Conservation (phyloP, 2,113 vertebrate genomes). For the Gambusia affinis region DNA sequence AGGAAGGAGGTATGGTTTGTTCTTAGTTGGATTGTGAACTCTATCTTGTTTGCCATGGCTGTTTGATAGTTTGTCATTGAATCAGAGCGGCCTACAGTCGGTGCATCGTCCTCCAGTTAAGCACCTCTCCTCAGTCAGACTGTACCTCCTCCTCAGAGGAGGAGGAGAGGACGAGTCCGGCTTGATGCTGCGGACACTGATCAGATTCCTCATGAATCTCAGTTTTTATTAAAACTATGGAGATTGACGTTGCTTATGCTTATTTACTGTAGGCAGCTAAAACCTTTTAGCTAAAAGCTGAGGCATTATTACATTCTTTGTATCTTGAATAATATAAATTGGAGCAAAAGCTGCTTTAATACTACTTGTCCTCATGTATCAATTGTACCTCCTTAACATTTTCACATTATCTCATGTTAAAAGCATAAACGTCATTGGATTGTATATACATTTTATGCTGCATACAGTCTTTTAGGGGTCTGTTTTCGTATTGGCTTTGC, state of each 20-base stretch:
- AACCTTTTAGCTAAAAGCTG: not conserved
- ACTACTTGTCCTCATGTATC: no score
- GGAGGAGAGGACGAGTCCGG: not conserved
- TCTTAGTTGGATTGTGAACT: not conserved
- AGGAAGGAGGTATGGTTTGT: conserved; percentile 86
- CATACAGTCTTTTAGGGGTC: no score
- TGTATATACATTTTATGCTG: no score
- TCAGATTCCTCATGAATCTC: not conserved
- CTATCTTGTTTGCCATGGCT: not conserved
- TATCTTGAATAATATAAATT: not conserved
- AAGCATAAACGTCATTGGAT: no score
- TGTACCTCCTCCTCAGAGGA: conserved; percentile 7
- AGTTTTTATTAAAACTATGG: not conserved
- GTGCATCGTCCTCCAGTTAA: conserved; percentile 24
- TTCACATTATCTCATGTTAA: no score
- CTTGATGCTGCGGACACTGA: conserved; percentile 15
- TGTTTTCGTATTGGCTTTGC: not conserved
- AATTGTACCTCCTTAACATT: no score
- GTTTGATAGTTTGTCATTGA: not conserved
- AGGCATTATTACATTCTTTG: not conserved
- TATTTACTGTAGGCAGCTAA: not conserved
- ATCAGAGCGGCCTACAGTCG: conserved; percentile 7
- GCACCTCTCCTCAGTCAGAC: conserved; percentile 14
- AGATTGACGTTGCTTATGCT: not conserved
- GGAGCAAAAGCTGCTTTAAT: not conserved